These are phyloP conservation scores for Macaca nemestrina DNA, from an alignment of 2,113 vertebrate species.

Conservation along the genomic window DNA sequence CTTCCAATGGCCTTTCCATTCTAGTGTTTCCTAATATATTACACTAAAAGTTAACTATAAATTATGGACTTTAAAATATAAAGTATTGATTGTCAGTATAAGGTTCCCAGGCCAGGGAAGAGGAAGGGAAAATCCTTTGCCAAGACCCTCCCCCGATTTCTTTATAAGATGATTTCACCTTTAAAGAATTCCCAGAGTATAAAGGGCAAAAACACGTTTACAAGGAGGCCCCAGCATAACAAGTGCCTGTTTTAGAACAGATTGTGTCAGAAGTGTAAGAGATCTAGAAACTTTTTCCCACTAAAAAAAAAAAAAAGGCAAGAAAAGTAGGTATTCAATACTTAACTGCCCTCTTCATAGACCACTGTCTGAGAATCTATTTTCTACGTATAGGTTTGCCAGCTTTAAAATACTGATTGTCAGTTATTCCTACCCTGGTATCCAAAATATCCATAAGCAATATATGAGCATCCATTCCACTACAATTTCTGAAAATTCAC, in stretches of 20 bases:
- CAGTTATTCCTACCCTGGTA: background rate
- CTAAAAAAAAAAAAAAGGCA: conserved; percentile 38
- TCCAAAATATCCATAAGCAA: conserved; percentile 29
- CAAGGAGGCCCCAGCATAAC: background rate
- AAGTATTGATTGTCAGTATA: background rate
- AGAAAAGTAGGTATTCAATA: background rate
- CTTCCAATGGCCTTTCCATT: background rate
- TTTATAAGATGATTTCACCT: background rate
- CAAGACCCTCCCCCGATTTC: background rate
- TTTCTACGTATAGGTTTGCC: background rate
- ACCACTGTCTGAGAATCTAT: background rate
- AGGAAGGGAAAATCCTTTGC: background rate
- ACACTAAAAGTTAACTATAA: background rate
- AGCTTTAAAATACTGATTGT: background rate
- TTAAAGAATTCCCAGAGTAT: background rate
- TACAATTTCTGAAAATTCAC: conserved; percentile 33
- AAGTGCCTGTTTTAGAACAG: background rate
- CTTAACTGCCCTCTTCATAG: background rate
- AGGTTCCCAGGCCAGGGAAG: background rate
- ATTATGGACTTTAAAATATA: background rate
- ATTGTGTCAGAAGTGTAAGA: background rate
- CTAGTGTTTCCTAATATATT: background rate
- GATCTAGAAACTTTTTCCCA: background rate
- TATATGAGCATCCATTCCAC: background rate
- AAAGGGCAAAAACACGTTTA: background rate